Evolutionary conservation across 1,140 invertebrate species (phyloP).

Genomic region (Trichomalopsis sarcophagae): DNA sequence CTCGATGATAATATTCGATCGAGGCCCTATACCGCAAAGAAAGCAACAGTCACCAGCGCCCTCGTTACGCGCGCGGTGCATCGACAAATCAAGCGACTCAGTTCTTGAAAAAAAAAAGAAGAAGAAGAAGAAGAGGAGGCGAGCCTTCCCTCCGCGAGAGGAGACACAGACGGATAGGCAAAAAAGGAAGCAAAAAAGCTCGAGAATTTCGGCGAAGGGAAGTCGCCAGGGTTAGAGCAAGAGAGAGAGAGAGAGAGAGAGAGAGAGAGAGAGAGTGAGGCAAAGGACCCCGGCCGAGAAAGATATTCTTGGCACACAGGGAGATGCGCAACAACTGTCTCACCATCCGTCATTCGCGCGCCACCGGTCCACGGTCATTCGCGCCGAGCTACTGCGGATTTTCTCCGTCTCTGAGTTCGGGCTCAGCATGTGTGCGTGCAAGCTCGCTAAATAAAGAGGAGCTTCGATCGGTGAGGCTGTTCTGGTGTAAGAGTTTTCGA

Average conservation of each 20-base stretch:
- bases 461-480: neutral
- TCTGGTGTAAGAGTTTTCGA: too few species aligned
- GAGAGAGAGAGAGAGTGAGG: neutral
- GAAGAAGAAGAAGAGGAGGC: neutral
- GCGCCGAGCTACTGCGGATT: neutral
- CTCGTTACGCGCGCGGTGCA: neutral
- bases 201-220: constrained; percentile 42
- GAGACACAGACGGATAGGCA: constrained; percentile 32
- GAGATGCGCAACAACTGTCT: constrained; percentile 51
- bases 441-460: constrained; percentile 35
- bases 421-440: neutral
- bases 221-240: neutral
- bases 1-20: too few species aligned
- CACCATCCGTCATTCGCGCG: constrained; percentile 49
- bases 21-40: too few species aligned
- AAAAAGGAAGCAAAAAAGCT: constrained; percentile 8
- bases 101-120: constrained; percentile 14
- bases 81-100: constrained; percentile 36
- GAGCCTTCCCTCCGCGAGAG: neutral
- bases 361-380: constrained; percentile 41
- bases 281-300: constrained; percentile 25
- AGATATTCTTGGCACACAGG: constrained; percentile 47
- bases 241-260: too few species aligned
- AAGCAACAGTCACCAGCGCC: neutral
- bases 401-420: neutral